Evolutionary conservation across 2,888 invertebrate species (phyloP), one percentile per base, ranked within the genome.

Genomic region (Machimus rusticus): DNA sequence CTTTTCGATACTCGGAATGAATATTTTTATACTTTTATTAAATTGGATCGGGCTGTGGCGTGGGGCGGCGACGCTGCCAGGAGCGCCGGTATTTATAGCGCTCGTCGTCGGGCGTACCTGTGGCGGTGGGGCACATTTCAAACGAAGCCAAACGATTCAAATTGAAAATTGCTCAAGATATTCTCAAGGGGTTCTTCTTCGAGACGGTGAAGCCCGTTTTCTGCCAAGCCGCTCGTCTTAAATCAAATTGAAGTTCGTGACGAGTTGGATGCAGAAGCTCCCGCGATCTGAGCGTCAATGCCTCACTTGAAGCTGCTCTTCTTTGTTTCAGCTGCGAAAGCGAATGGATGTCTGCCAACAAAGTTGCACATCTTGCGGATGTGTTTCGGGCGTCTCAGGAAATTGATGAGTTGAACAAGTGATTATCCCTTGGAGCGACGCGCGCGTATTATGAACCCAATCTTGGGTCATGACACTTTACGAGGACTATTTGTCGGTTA

Each of bases 141-240:
- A 86, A 76, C 74, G 51, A 39, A 81, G 85, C 74, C 51, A 85
- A 88, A 86, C 87, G 86, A 88, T 87, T 87, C 85, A 88, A 88
- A 87, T 87, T 88, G 88, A 86, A 87, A 88, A 88, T 87, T 88
- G 87, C 86, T 88, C 51, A 88, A 87, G 86, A 86, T 87, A 88
- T 86, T 86, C 88, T 87, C 87, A 28, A 77, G 82, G 57, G 88
- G 74, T 85, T 74, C 1, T 37, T 8, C 37, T 28, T 74, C 43
- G 14, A 76, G 39, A 76, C 28, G 57, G 37, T 23, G 39, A 43
- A 86, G 66, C 87, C 74, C n/a, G 57, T 77, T 87, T 74, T 34
- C 76, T 57, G 51, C 76, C 82, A 76, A 14, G 46, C 74, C 76
- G 39, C 55, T 43, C 76, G 12, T 87, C 51, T 87, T 34, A 77